Conservation (phyloP, 2,797 vertebrate species). For the Mormyrops attenuatus region DNA sequence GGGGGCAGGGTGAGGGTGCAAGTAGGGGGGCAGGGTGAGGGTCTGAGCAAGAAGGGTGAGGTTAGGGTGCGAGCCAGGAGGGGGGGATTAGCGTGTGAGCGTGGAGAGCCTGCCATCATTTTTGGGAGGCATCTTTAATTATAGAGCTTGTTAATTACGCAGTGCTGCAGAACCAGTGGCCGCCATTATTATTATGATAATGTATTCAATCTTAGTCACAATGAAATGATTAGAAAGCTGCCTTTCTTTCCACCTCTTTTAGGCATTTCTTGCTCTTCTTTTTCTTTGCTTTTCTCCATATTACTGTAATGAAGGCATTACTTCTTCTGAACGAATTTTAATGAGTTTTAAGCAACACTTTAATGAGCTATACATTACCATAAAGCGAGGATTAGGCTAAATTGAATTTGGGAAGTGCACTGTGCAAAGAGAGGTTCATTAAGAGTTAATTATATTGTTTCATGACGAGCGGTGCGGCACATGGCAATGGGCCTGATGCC, state of each 20-base stretch:
- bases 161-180: slow-evolving; percentile 56
- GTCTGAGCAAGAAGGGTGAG: not conserved
- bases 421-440: slow-evolving; percentile 62
- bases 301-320: slow-evolving; percentile 92
- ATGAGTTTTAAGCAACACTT: slow-evolving; percentile 94
- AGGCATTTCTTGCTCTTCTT: slow-evolving; percentile 57
- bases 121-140: slow-evolving; percentile 72
- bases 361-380: slow-evolving; percentile 91
- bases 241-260: slow-evolving; percentile 49
- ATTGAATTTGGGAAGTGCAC: slow-evolving; percentile 68
- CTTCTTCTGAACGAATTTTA: slow-evolving; percentile 83
- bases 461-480: slow-evolving; percentile 56
- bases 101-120: slow-evolving; percentile 52
- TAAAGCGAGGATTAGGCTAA: slow-evolving; percentile 81
- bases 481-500: slow-evolving; percentile 47
- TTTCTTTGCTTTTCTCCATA: slow-evolving; percentile 74
- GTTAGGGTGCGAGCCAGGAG: slow-evolving; percentile 45
- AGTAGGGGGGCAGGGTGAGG: not conserved
- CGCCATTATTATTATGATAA: slow-evolving; percentile 79
- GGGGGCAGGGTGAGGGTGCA: too few species aligned
- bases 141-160: slow-evolving; percentile 70
- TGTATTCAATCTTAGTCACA: slow-evolving; percentile 80
- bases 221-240: slow-evolving; percentile 85
- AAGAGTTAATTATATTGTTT: slow-evolving; percentile 85
- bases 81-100: slow-evolving; percentile 41